A percentile compares a stretch with the other conserved stretches of the same genome.
These are phyloP conservation scores for Zoanthus solanderi DNA, from an alignment of 92 coral and sea anemone species.

Conservation along the genomic window DNA sequence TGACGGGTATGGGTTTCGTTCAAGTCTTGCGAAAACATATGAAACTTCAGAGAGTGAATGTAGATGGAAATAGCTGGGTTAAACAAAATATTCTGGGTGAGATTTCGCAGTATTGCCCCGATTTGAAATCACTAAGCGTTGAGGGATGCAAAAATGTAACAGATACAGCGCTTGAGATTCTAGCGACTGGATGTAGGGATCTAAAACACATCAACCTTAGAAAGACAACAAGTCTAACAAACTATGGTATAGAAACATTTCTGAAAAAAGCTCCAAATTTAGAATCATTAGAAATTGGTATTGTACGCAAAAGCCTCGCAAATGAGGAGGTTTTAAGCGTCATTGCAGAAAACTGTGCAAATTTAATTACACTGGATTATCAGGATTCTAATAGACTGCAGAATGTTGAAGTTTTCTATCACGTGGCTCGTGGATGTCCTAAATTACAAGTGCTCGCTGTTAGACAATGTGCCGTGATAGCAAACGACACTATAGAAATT, in stretches of 20 bases:
- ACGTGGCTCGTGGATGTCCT: constrained; percentile 64
- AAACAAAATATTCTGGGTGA: constrained; percentile 57
- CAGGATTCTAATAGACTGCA: constrained; percentile 59
- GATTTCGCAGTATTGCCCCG: constrained; percentile 57
- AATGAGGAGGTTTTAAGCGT: constrained; percentile 59
- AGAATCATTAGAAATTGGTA: constrained; percentile 74
- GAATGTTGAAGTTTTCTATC: constrained; percentile 63
- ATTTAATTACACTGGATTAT: constrained; percentile 57
- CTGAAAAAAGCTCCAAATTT: constrained; percentile 59
- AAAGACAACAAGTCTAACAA: constrained; percentile 69
- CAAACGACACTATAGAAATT: constrained; percentile 42
- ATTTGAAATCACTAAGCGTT: constrained; percentile 64
- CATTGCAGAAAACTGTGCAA: constrained; percentile 69
- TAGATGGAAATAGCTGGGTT: constrained; percentile 70
- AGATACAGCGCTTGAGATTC: constrained; percentile 63
- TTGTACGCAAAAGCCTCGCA: constrained; percentile 75
- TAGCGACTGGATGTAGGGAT: constrained; percentile 51
- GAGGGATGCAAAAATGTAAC: constrained; percentile 82
- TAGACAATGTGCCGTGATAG: constrained; percentile 51
- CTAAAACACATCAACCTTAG: constrained; percentile 76
- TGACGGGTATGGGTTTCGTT: constrained; percentile 64
- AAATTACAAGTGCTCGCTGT: constrained; percentile 52
- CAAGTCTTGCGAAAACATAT: constrained; percentile 59
- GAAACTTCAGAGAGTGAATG: constrained; percentile 63
- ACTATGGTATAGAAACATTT: constrained; percentile 72